phyloP scores from a whole-genome alignment of 2,797 vertebrate genomes.

The Pteronotus mesoamericanus region DNA sequence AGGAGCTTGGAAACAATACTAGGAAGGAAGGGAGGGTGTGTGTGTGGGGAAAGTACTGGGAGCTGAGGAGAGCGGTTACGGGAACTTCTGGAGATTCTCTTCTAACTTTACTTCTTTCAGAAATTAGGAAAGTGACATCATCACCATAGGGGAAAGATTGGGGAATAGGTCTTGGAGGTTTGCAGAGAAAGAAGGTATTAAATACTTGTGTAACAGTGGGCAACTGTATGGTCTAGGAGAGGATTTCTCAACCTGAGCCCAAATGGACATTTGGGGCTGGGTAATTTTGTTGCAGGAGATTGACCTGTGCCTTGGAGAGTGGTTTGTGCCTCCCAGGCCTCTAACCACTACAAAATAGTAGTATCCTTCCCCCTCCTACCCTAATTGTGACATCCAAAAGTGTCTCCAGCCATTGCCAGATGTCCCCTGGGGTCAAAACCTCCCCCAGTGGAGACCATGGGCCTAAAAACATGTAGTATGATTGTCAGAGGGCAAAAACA shows the following conservation, averaged over 20 bases:
- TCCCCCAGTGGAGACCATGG: not conserved
- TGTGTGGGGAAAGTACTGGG: fast-evolving
- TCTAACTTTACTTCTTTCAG: not conserved
- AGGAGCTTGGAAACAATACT: no score
- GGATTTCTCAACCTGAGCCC: not conserved
- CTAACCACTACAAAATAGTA: not conserved
- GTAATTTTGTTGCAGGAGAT: not conserved
- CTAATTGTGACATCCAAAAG: not conserved
- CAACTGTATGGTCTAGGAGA: not conserved
- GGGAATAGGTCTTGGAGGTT: not conserved
- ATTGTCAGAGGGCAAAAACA: not conserved
- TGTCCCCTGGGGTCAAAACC: not conserved
- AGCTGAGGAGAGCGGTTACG: not conserved
- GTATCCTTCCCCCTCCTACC: not conserved
- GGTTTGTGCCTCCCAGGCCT: not conserved
- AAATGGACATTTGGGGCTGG: not conserved
- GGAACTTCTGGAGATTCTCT: not conserved
- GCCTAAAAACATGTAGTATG: not conserved
- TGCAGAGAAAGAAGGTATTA: not conserved
- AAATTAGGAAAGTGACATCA: not conserved
- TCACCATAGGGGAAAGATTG: not conserved
- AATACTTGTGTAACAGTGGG: not conserved
- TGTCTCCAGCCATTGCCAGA: not conserved
- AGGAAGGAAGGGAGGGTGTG: not conserved
- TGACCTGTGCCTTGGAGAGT: no score